Evolutionary conservation across 2,113 vertebrate genomes (phyloP).

Genomic region (Xenopus tropicalis): UCB_Xtro_10.0 CM004448.2:120502501-120503000

Average conservation of each 20-base stretch:
- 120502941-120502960: too few species aligned
- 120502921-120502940: too few species aligned
- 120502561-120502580: not conserved
- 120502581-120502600: slow-evolving; percentile 1
- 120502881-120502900: too few species aligned
- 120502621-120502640: slow-evolving; percentile 35
- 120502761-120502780: too few species aligned
- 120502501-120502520: not conserved
- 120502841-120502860: too few species aligned
- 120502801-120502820: too few species aligned
- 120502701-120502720: slow-evolving; percentile 24
- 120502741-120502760: not conserved
- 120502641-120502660: not conserved
- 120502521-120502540: not conserved
- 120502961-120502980: too few species aligned
- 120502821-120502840: too few species aligned
- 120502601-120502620: slow-evolving; percentile 8
- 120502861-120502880: too few species aligned
- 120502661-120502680: slow-evolving; percentile 36
- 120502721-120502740: slow-evolving; percentile 5
- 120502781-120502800: too few species aligned
- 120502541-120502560: not conserved
- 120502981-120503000: too few species aligned
- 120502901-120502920: too few species aligned
- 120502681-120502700: slow-evolving; percentile 6